These are phyloP conservation scores for Arenaria interpres DNA, from an alignment of 2,113 vertebrate genomes.

Conservation along the genomic window DNA sequence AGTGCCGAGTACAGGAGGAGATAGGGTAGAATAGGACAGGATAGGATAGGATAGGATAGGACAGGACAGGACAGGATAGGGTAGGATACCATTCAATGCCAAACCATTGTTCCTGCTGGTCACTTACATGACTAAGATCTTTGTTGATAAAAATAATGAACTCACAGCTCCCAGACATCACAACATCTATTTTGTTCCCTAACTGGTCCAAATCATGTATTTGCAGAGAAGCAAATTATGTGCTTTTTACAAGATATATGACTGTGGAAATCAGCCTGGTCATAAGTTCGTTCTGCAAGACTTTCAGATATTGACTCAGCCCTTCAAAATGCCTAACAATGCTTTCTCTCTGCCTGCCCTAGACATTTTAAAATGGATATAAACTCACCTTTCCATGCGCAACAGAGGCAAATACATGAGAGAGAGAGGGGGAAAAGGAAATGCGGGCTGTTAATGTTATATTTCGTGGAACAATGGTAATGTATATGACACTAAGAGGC, in stretches of 20 bases:
- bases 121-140: background rate
- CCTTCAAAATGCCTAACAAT: background rate
- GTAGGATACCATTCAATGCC: background rate
- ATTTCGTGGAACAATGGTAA: background rate
- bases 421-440: background rate
- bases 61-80: too few species aligned
- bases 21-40: too few species aligned
- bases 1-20: too few species aligned
- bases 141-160: background rate
- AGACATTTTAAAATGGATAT: background rate
- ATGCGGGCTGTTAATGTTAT: background rate
- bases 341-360: background rate
- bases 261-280: background rate
- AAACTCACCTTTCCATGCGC: background rate
- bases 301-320: background rate
- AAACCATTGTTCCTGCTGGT: background rate
- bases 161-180: background rate
- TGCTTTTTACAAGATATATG: background rate
- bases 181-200: background rate
- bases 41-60: background rate
- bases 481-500: background rate
- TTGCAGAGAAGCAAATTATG: background rate
- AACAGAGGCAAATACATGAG: background rate
- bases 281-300: background rate
- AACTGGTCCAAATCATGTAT: background rate